These are phyloP conservation scores for Lamproptera curius DNA, from an alignment of 2,888 invertebrate species.

Conservation along the genomic window DNA sequence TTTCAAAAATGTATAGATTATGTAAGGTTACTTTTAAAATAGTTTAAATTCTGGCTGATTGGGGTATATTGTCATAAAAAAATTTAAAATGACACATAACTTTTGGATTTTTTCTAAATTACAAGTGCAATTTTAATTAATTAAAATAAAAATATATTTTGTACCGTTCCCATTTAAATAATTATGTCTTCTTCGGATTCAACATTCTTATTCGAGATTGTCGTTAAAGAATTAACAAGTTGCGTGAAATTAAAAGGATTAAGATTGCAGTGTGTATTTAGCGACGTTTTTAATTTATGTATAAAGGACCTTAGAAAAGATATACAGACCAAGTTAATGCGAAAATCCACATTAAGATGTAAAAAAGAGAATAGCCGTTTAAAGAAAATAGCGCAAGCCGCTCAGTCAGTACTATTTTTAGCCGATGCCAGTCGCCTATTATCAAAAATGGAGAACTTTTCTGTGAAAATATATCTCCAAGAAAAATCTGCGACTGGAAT, in stretches of 20 bases:
- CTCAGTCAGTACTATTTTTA: conserved; percentile 39
- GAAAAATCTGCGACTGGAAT: conserved; percentile 34
- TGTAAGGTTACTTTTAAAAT: no score
- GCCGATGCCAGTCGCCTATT: conserved; percentile 38
- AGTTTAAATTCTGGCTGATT: no score
- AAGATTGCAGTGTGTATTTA: conserved; percentile 45
- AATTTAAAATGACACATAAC: conserved; percentile 8
- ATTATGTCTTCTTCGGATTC: conserved; percentile 56
- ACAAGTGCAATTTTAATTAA: conserved; percentile 23
- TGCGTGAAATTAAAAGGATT: conserved; percentile 42
- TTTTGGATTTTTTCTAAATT: conserved; percentile 24
- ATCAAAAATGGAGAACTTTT: conserved; percentile 46
- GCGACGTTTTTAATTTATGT: conserved; percentile 49
- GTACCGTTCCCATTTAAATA: not conserved
- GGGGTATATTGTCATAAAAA: no score
- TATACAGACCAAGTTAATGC: conserved; percentile 29
- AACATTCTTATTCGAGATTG: conserved; percentile 59
- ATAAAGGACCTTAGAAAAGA: conserved; percentile 43
- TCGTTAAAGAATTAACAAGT: conserved; percentile 47
- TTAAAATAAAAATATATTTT: conserved; percentile 19
- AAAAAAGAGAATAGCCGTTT: conserved; percentile 22
- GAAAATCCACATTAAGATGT: conserved; percentile 34
- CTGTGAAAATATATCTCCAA: conserved; percentile 50
- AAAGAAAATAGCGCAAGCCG: conserved; percentile 32
- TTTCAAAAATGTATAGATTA: no score